phyloP scores from a whole-genome alignment of 2,113 vertebrate species.

The Hepsetus odoe region DNA sequence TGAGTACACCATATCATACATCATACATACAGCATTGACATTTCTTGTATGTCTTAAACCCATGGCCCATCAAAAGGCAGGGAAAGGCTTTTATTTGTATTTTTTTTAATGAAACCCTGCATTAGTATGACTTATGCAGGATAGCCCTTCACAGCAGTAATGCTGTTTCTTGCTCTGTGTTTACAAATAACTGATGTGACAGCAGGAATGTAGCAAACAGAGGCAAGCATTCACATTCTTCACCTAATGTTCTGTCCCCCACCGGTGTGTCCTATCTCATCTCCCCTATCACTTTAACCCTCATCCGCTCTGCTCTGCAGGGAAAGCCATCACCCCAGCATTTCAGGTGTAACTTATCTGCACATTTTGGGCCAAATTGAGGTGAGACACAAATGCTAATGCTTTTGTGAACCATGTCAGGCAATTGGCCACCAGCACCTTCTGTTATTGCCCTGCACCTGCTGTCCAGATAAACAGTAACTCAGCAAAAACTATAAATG shows the following conservation, averaged over 20 bases:
- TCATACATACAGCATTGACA: no score
- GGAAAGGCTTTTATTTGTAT: no score
- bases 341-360: slow-evolving; percentile 21
- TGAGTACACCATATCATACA: neutral
- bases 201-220: neutral
- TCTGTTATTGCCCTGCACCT: slow-evolving; percentile 28
- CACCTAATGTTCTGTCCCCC: neutral
- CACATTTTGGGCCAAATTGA: neutral
- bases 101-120: neutral
- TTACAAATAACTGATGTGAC: slow-evolving; percentile 1
- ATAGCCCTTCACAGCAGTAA: neutral
- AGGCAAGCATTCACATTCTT: slow-evolving; percentile 16
- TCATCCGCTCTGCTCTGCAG: neutral
- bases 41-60: no score
- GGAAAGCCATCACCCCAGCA: slow-evolving; percentile 20
- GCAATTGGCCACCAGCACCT: slow-evolving; percentile 5
- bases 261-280: slow-evolving; percentile 22
- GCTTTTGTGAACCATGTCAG: neutral
- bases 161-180: neutral
- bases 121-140: slow-evolving; percentile 18
- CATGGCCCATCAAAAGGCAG: no score
- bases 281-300: slow-evolving; percentile 14
- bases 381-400: slow-evolving; percentile 21
- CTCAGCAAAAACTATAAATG: neutral
- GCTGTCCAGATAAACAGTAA: slow-evolving; percentile 1